These are phyloP conservation scores for Blera fallax DNA, from an alignment of 2,888 invertebrate genomes.

Conservation along the genomic window DNA sequence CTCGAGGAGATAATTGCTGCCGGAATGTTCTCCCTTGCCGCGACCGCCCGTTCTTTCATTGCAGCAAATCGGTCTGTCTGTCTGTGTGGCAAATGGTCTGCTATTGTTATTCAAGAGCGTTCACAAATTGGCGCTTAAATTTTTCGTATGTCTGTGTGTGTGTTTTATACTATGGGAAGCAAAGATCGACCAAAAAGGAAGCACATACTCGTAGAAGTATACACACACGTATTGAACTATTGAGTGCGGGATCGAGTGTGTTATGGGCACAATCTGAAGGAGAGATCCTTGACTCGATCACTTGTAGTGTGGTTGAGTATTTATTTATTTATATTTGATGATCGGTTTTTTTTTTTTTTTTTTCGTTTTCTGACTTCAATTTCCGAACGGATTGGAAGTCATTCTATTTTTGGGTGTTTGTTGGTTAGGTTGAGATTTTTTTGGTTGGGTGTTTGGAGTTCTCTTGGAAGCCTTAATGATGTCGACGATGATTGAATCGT, in stretches of 20 bases:
- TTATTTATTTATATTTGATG: slow-evolving; percentile 69
- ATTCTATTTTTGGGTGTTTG: slow-evolving; percentile 44
- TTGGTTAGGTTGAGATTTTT: neutral
- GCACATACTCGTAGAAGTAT: neutral
- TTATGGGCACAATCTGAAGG: slow-evolving; percentile 59
- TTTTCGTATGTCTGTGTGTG: slow-evolving; percentile 38
- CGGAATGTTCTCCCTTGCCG: slow-evolving; percentile 22
- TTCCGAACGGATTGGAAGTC: slow-evolving; percentile 21
- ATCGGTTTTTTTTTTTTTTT: slow-evolving; percentile 30
- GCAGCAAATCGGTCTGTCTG: too few species aligned
- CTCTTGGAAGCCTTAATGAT: slow-evolving; percentile 43
- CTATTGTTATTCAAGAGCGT: slow-evolving; percentile 24
- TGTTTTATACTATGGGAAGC: slow-evolving; percentile 47
- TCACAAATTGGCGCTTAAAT: slow-evolving; percentile 70
- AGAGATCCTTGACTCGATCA: slow-evolving; percentile 70
- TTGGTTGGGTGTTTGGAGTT: slow-evolving; percentile 36
- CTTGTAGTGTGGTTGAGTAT: slow-evolving; percentile 65
- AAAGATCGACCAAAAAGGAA: slow-evolving; percentile 26
- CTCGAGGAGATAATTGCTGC: slow-evolving; percentile 66
- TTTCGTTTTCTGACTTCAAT: neutral
- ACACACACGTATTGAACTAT: slow-evolving; percentile 39
- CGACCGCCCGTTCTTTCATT: too few species aligned
- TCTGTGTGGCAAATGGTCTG: slow-evolving; percentile 56
- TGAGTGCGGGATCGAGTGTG: slow-evolving; percentile 45
- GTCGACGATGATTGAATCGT: slow-evolving; percentile 51